A percentile compares a stretch with the other conserved stretches of the same genome.
Evolutionary conservation across 2,797 vertebrate genomes (phyloP).

Genomic region (Lacerta agilis): DNA sequence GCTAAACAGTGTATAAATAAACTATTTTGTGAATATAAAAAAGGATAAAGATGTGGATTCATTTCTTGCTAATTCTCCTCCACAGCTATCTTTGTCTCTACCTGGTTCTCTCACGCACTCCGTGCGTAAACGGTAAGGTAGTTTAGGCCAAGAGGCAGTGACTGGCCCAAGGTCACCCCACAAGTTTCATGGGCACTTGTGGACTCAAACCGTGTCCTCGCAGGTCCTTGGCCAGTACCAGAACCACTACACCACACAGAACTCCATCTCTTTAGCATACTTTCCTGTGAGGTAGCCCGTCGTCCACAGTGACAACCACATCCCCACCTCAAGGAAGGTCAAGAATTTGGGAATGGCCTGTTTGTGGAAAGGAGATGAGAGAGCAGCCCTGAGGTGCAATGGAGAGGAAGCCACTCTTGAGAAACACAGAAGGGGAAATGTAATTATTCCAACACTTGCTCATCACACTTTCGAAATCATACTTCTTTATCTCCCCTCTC

Average conservation of each 20-base stretch:
- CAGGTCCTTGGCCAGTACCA: no score
- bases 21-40: no score
- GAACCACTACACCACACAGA: not conserved
- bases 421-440: slow-evolving; percentile 75
- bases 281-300: not conserved
- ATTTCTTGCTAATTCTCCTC: not conserved
- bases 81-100: not conserved
- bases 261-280: no score
- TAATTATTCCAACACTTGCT: slow-evolving; percentile 72
- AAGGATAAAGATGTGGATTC: not conserved
- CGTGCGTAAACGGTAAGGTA: no score
- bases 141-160: no score
- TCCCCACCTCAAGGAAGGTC: not conserved
- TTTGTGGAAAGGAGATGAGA: slow-evolving; percentile 74
- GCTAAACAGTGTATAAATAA: no score
- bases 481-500: slow-evolving; percentile 73
- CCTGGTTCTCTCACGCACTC: not conserved
- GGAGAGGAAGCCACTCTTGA: slow-evolving; percentile 57
- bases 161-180: no score
- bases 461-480: slow-evolving; percentile 74
- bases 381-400: slow-evolving; percentile 42
- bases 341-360: slow-evolving; percentile 46
- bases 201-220: no score
- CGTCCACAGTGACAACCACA: slow-evolving; percentile 23
- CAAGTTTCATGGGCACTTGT: no score